A percentile compares a stretch with the other conserved stretches of the same genome.
These are phyloP conservation scores for Troglohyphantes excavatus DNA, from an alignment of 2,888 invertebrate species.

Conservation along the genomic window DNA sequence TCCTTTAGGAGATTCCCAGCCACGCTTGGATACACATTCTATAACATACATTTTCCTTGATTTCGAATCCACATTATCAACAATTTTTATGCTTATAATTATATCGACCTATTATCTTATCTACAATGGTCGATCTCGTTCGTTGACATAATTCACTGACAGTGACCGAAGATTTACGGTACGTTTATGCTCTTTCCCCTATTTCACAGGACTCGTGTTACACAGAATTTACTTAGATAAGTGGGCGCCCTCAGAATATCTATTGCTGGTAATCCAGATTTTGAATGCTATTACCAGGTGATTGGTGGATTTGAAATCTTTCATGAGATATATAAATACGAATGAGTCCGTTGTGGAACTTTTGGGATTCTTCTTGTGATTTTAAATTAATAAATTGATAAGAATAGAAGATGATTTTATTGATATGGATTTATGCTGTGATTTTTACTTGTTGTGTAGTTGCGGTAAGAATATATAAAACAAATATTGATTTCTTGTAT, in stretches of 20 bases:
- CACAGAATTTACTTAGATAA: not conserved
- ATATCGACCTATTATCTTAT: too few relatives aligned
- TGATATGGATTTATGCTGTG: not conserved
- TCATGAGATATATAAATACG: not conserved
- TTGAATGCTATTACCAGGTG: not conserved
- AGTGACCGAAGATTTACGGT: constrained; percentile 37
- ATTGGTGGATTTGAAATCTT: not conserved
- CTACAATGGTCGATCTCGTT: not conserved
- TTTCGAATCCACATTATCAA: too few relatives aligned
- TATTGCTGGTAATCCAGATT: not conserved
- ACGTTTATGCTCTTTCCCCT: not conserved
- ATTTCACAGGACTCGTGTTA: not conserved
- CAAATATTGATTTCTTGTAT: not conserved
- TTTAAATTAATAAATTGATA: not conserved
- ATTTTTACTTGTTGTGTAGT: not conserved
- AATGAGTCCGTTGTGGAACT: not conserved
- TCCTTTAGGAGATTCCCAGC: too few relatives aligned
- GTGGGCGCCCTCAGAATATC: not conserved
- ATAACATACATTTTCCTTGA: too few relatives aligned
- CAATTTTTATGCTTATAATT: too few relatives aligned
- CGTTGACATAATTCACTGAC: constrained; percentile 48
- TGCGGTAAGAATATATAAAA: not conserved
- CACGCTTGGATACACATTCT: too few relatives aligned
- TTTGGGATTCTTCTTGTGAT: not conserved
- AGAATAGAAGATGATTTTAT: not conserved